phyloP scores from a whole-genome alignment of 64 coral and sea anemone species.

The Montipora foliosa region DNA sequence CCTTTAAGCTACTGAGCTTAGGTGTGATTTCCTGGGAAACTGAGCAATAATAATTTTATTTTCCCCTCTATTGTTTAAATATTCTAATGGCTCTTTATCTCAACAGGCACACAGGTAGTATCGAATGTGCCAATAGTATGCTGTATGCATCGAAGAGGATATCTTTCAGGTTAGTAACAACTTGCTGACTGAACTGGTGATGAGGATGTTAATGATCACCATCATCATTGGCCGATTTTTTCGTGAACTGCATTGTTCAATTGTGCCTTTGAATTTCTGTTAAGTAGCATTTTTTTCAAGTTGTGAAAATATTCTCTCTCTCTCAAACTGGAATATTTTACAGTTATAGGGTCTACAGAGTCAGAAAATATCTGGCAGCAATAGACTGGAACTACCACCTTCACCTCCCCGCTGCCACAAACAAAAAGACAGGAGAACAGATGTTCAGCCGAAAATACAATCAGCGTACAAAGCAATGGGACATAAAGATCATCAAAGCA shows the following conservation, averaged over 20 bases:
- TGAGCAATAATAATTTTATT: neutral
- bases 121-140: neutral
- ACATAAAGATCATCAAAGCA: neutral
- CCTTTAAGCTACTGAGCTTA: too few species aligned
- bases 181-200: neutral
- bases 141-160: neutral
- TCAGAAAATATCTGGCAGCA: neutral
- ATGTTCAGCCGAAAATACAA: neutral
- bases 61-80: neutral
- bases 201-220: neutral
- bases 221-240: neutral
- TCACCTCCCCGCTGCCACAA: neutral
- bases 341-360: neutral
- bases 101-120: constrained; percentile 7
- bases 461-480: neutral
- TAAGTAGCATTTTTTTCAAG: neutral
- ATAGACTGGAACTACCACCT: neutral
- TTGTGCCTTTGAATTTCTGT: neutral
- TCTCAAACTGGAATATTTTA: neutral
- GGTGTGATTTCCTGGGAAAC: neutral
- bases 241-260: neutral
- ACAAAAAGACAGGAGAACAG: neutral
- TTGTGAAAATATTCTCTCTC: neutral
- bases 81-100: neutral
- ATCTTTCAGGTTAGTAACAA: neutral